phyloP scores from a whole-genome alignment of 2,888 invertebrate species.

The Mythimna albipuncta region DNA sequence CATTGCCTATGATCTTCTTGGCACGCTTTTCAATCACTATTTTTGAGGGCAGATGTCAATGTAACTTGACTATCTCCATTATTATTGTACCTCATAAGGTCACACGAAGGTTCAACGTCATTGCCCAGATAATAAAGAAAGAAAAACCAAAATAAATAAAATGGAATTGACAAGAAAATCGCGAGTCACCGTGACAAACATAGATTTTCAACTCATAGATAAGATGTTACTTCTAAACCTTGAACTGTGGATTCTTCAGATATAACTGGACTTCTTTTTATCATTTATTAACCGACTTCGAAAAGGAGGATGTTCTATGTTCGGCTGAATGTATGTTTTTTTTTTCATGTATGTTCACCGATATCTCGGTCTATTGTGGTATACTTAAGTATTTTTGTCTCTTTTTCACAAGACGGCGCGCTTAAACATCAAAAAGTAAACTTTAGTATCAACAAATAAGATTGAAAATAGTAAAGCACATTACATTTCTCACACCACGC shows the following conservation, averaged over 20 bases:
- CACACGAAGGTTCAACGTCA: slow-evolving; percentile 18
- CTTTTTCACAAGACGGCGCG: not conserved
- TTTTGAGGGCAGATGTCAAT: too few species aligned
- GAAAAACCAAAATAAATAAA: slow-evolving; percentile 28
- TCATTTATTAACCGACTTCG: not conserved
- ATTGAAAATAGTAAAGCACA: not conserved
- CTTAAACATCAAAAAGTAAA: not conserved
- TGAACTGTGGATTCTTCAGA: not conserved
- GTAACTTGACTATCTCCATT: not conserved
- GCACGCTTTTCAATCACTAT: too few species aligned
- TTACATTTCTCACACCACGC: not conserved
- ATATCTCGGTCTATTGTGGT: too few species aligned
- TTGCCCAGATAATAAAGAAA: slow-evolving; percentile 13
- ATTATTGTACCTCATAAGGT: not conserved
- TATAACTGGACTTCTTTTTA: not conserved
- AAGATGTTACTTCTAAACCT: slow-evolving; percentile 2
- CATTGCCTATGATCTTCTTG: too few species aligned
- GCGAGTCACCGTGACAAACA: slow-evolving; percentile 16
- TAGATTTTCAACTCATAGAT: slow-evolving; percentile 12
- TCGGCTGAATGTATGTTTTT: too few species aligned
- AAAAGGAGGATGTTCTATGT: too few species aligned
- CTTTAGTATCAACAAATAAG: not conserved
- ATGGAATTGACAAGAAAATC: slow-evolving; percentile 5
- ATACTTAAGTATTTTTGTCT: not conserved
- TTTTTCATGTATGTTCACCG: too few species aligned